Conservation (phyloP, 2,797 vertebrate species). For the Labroides dimidiatus region DNA sequence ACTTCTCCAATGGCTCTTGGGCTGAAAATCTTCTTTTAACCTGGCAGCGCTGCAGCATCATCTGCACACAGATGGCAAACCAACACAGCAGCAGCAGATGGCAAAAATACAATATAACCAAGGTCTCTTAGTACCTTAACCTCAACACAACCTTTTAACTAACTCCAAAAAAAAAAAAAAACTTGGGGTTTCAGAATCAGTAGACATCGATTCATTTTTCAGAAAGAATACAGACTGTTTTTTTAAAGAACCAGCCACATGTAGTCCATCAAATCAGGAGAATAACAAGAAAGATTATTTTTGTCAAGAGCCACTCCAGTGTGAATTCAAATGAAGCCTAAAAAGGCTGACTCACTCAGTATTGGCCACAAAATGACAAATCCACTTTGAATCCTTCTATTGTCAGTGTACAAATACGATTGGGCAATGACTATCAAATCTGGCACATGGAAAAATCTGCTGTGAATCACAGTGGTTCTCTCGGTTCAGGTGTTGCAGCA, state of each 20-base stretch:
- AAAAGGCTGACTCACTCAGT: background rate
- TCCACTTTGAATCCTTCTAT: too few relatives aligned
- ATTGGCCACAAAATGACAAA: background rate
- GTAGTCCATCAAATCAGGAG: too few relatives aligned
- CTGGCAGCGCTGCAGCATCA: slow-evolving; percentile 14
- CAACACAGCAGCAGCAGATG: slow-evolving; percentile 42
- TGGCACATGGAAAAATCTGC: background rate
- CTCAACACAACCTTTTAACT: slow-evolving; percentile 18
- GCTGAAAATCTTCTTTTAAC: slow-evolving; percentile 47
- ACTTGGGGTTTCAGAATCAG: background rate
- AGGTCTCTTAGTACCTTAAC: slow-evolving; percentile 25
- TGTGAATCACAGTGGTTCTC: background rate
- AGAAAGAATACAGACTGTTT: background rate
- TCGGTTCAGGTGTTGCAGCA: background rate
- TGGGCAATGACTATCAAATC: too few relatives aligned
- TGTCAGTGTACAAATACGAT: too few relatives aligned
- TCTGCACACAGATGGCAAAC: slow-evolving; percentile 30
- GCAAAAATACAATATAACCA: slow-evolving; percentile 15
- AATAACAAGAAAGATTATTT: too few relatives aligned
- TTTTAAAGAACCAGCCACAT: background rate
- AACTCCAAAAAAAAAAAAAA: slow-evolving; percentile 4
- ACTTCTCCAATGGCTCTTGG: slow-evolving; percentile 42
- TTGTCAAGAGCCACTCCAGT: too few relatives aligned
- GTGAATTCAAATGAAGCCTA: too few relatives aligned
- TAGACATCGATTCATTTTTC: background rate